Conservation (phyloP, 2,888 invertebrate species). For the Megamerina dolium region DNA sequence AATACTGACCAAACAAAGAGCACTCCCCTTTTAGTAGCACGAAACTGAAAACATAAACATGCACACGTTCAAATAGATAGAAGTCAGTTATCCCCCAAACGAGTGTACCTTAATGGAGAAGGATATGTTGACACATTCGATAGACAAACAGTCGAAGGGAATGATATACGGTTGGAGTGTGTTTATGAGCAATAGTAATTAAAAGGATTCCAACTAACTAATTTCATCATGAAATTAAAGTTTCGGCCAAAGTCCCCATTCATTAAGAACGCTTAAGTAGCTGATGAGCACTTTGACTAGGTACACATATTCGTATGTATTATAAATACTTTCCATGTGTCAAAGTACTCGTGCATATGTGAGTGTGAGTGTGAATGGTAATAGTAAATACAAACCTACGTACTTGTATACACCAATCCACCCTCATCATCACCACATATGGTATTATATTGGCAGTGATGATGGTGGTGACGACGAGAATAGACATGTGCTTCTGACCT, state of each 20-base stretch:
- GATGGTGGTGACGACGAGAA: constrained; percentile 18
- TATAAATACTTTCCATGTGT: too few relatives aligned
- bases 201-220: constrained; percentile 45
- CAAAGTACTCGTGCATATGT: constrained; percentile 10
- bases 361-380: background rate
- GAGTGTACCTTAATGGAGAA: constrained; percentile 29
- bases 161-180: too few relatives aligned
- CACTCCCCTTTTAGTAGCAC: background rate
- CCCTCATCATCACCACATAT: constrained; percentile 1
- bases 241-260: constrained; percentile 46
- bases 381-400: constrained; percentile 2
- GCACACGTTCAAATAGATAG: background rate
- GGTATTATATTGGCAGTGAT: constrained; percentile 4
- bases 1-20: constrained; percentile 1
- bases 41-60: background rate
- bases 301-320: too few relatives aligned
- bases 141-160: too few relatives aligned
- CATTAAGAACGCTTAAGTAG: constrained; percentile 38
- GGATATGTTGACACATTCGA: constrained; percentile 33
- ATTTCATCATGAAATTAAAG: constrained; percentile 33
- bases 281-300: constrained; percentile 31
- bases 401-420: constrained; percentile 1
- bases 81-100: constrained; percentile 1
- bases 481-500: constrained; percentile 20
- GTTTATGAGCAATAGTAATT: constrained; percentile 46